Conservation (phyloP, 2,797 vertebrate genomes). For the Gambelia wislizenii region DNA sequence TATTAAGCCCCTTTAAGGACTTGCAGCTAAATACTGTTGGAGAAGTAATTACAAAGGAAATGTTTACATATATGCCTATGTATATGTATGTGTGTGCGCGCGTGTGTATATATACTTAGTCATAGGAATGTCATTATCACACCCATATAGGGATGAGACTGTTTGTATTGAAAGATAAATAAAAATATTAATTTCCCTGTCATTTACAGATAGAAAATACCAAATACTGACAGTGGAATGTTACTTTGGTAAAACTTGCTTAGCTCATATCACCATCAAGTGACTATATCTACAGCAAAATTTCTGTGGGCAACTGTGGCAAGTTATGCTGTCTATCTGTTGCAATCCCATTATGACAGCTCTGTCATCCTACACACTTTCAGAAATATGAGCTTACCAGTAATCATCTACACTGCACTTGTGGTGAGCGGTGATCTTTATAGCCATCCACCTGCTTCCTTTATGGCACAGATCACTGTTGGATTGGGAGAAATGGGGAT, state of each 20-base stretch:
- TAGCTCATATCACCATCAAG: neutral
- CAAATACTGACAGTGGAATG: fast-evolving
- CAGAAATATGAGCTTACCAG: neutral
- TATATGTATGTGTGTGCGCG: neutral
- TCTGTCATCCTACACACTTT: neutral
- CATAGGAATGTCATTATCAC: neutral
- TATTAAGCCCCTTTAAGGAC: slow-evolving; percentile 17
- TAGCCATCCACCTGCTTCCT: neutral
- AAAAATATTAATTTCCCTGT: slow-evolving; percentile 12
- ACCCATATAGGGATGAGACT: neutral
- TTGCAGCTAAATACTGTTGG: slow-evolving; percentile 45
- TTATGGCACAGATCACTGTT: neutral
- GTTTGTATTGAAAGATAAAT: neutral
- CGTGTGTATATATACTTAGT: too few species aligned
- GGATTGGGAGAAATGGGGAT: neutral
- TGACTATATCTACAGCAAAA: neutral
- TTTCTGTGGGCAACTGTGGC: neutral
- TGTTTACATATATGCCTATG: neutral
- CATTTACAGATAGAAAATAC: neutral
- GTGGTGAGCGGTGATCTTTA: neutral
- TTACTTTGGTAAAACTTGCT: neutral
- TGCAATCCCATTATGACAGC: neutral
- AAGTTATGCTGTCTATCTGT: neutral
- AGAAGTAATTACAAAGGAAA: slow-evolving; percentile 58
- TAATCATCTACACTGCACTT: neutral